Base-by-base conservation (phyloP, 2,888 invertebrate species). In the Tetranychus piercei region DNA sequence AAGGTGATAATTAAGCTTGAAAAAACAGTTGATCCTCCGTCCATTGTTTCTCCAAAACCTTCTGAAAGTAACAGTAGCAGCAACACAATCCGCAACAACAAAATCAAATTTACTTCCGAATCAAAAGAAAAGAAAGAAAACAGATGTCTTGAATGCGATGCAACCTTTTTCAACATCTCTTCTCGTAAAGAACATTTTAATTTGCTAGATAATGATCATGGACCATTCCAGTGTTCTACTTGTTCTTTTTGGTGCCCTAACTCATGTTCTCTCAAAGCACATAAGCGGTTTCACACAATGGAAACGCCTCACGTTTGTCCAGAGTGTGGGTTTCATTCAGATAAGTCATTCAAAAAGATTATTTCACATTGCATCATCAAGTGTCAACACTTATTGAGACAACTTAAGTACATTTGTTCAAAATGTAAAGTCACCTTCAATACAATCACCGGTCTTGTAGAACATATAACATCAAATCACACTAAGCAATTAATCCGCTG, bases 311-410 rank as follows among this genome's bases (percentile, higher is more conserved):
- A 18, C n/a, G 34, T 69, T 22, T 69, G 69, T 23, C 69, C 69
- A 69, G 69, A 69, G n/a, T 69, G 69, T 69, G 69, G 69, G 6
- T 55, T 15, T 55, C 69, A 69, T 65, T 18, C 18, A 69, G 11
- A 11, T 5, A n/a, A 69, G 20, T 18, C 11, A 69, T 69, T 69
- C 11, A 20, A 69, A 69, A 69, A 69, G 34, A 20, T 69, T 9
- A 69, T 23, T 9, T 77, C 88, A 88, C 73, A 86, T 83, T 0
- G 87, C 83, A 77, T 88, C 82, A 74, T 87, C 86, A 79, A 88
- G 87, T 81, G 92, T 91, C n/a, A 89, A 82, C 83, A 89, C 88
- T 66, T 90, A 89, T 78, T 92, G 87, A 76, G 87, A 89, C 91
- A 94, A 92, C 82, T 93, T 92, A 74, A 90, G 87, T 75, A 92